Evolutionary conservation across 2,888 invertebrate genomes (phyloP), one percentile per base, ranked within the genome.

Genomic region (Meiosimyza platycephala): DNA sequence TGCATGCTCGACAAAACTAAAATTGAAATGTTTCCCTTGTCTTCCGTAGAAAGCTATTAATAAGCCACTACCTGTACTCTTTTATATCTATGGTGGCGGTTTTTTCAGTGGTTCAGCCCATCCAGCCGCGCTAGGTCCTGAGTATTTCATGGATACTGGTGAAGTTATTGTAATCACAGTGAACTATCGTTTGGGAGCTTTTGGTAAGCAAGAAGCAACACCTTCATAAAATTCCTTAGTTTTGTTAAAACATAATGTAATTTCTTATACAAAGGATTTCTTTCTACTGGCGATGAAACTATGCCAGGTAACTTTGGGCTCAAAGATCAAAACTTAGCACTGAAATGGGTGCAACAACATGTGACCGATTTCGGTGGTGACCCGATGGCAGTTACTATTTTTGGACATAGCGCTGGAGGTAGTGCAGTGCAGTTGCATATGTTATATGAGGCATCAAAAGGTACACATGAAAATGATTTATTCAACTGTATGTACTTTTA

Each of bases 11-110:
- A 40, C 11, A 11, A 7, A 28, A 6, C 15, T 15, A 1, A 22
- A 55, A 28, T 48, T 40, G 15, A 33, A 60, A 28, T 60, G 33
- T 13, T 6, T 16, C n/a, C 6, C 5, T 15, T 52, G 47, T 28
- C 18, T 57, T 57, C 6, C 22, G 28, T 47, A 60, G 68, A 22
- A 22, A 11, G 11, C 16, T 16, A 7, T n/a, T 1, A 13, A 18
- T 15, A n/a, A 33, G 28, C 13, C 59, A 6, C 67, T 85, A 18
- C 88, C 89, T 0, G 89, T 89, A 3, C 85, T 89, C 84, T 85
- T 89, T 3, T 88, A 87, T 71, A 85, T 89, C 15, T 88, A 89
- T 76, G 87, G 88, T 48, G 89, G 89, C 0, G 89, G 86, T 5
- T 88, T 86, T 67, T 84, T 88, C 70, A 80, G 86, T 6, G 89